Evolutionary conservation across 2,888 invertebrate genomes (phyloP).

Genomic region (Ypsolopha sequella): DNA sequence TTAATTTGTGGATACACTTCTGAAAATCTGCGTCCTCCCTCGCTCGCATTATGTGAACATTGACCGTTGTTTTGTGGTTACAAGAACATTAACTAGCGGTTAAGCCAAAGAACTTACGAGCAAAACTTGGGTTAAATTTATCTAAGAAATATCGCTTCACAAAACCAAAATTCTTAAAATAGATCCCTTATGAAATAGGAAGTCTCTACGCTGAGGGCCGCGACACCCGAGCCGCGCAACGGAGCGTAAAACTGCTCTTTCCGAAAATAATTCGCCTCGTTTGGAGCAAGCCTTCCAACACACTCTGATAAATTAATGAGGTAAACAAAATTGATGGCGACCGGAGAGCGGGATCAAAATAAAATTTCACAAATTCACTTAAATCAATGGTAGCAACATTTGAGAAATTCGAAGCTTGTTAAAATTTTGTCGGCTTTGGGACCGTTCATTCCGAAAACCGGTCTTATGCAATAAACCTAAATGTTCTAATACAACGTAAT

Average conservation of each 20-base stretch:
- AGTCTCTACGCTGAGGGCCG: neutral
- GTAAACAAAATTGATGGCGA: neutral
- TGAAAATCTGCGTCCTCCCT: no score
- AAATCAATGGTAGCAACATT: neutral
- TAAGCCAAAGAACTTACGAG: no score
- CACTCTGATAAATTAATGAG: conserved; percentile 21
- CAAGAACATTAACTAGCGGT: neutral
- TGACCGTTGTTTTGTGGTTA: neutral
- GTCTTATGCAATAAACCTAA: no score
- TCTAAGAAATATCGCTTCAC: no score
- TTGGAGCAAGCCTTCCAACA: conserved; percentile 6
- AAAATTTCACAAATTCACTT: neutral
- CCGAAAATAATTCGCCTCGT: conserved; percentile 9
- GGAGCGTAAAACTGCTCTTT: conserved; percentile 2
- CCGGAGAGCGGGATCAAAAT: neutral
- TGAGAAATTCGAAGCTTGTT: no score
- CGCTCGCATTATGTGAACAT: neutral
- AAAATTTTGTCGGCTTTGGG: no score
- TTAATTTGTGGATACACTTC: no score
- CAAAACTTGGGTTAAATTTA: no score
- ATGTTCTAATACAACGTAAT: no score
- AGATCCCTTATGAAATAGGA: conserved; percentile 1
- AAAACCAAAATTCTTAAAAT: neutral
- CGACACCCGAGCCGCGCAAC: conserved; percentile 9
- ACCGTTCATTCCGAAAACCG: no score